Evolutionary conservation across 1,140 invertebrate species (phyloP), one percentile per base, ranked within the genome.

Genomic region (Helicoverpa zea): DNA sequence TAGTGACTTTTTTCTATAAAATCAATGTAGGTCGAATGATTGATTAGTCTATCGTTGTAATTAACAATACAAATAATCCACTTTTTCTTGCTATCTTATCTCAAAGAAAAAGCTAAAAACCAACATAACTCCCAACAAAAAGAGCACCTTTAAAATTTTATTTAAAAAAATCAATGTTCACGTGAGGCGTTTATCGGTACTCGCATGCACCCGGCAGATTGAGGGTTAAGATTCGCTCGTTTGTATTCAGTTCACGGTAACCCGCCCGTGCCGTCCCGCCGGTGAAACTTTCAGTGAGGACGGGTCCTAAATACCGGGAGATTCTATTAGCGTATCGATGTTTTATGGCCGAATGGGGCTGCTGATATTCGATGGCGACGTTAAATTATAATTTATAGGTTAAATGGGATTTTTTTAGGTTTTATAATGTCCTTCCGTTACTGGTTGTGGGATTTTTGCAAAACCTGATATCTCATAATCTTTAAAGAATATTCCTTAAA

Each of bases 191-290:
- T 89, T 90, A 91, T 88, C 84, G 81, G 80, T 80, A 85, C 86
- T 82, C 81, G 86, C 86, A 86, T 88, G 84, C 87, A 90, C 84
- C 84, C 86, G 87, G 77, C 91, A 91, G 91, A 92, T 92, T 91
- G 89, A 88, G 90, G 91, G 90, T 91, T 89, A 91, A 91, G 89
- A 92, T 91, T 91, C 81, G 54, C 86, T 89, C 87, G 88, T 93
- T 93, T 89, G 89, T 93, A 93, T 93, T 89, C 91, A 87, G 78
- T 63, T 54, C 81, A 86, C 81, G 81, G 83, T 84, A 87, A 85
- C 86, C 86, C 81, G 81, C 82, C 81, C 81, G 85, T 83, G 82
- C 84, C 86, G 77, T 81, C 82, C 84, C 86, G 77, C 82, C 82
- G 84, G 79, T 84, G 80, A 83, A 83, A 86, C 86, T 87, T 89